Conservation (phyloP, 2,888 invertebrate genomes). For the Sussaba pulchella region DNA sequence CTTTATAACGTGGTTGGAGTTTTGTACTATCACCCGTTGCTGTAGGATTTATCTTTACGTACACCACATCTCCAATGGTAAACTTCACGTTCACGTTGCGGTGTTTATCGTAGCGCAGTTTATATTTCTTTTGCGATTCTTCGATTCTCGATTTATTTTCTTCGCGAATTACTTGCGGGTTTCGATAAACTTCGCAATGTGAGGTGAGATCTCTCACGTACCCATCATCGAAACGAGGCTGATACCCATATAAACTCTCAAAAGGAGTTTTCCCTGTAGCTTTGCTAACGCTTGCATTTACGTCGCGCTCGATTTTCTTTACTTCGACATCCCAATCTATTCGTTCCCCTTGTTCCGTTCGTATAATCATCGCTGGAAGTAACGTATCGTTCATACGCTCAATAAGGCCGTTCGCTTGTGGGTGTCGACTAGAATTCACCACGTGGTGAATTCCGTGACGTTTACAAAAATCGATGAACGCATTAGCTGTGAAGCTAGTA, state of each 20-base stretch:
- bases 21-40: constrained; percentile 59
- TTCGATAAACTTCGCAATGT: constrained; percentile 29
- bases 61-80: constrained; percentile 48
- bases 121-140: constrained; percentile 1
- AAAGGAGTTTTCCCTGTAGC: constrained; percentile 66
- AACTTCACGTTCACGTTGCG: constrained; percentile 34
- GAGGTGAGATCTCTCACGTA: constrained; percentile 16
- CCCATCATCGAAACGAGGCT: constrained; percentile 51
- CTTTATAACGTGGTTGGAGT: constrained; percentile 45
- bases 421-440: constrained; percentile 62
- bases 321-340: constrained; percentile 39
- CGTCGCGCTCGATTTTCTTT: constrained; percentile 59
- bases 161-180: constrained; percentile 22
- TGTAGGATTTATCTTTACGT: constrained; percentile 36
- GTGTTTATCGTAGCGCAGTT: constrained; percentile 47
- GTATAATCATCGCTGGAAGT: constrained; percentile 47
- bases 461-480: constrained; percentile 36
- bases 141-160: constrained; percentile 31
- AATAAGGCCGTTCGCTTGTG: constrained; percentile 64
- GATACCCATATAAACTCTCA: constrained; percentile 62
- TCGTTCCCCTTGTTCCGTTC: constrained; percentile 38
- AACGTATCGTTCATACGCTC: constrained; percentile 62
- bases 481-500: constrained; percentile 54
- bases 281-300: constrained; percentile 65
- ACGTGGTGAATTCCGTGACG: constrained; percentile 54